These are phyloP conservation scores for Geococcyx californianus DNA, from an alignment of 2,113 vertebrate genomes.

Conservation along the genomic window DNA sequence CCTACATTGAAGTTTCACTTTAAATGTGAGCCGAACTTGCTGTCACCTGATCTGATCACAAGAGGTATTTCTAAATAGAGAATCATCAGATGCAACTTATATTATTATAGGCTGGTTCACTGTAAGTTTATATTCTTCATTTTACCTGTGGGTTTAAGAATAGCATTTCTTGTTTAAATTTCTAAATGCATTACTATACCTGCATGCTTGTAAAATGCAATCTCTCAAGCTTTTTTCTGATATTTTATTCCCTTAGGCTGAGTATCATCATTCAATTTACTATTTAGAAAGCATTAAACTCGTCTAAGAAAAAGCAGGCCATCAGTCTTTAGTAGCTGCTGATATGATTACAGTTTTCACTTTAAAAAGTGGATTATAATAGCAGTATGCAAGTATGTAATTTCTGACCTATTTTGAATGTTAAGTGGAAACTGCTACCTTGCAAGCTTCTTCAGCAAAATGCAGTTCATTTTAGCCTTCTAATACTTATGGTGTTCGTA, in stretches of 20 bases:
- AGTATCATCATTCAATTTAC: not conserved
- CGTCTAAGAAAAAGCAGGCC: not conserved
- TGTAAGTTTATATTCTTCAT: not conserved
- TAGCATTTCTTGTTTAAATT: not conserved
- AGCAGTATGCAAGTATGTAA: not conserved
- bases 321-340: not conserved
- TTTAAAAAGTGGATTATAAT: slow-evolving; percentile 3
- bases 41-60: not conserved
- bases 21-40: not conserved
- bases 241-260: not conserved
- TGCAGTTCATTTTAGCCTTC: not conserved
- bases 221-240: not conserved
- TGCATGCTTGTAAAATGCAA: not conserved
- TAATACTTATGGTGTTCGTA: not conserved
- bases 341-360: slow-evolving; percentile 7
- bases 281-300: not conserved
- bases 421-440: not conserved
- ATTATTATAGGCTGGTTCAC: not conserved
- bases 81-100: not conserved
- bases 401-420: not conserved
- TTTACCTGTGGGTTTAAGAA: not conserved
- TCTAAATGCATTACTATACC: not conserved
- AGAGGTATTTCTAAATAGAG: not conserved
- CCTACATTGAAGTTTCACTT: not conserved
- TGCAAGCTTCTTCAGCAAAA: not conserved